These are phyloP conservation scores for Drosophila anomalata DNA, from an alignment of 2,888 invertebrate genomes.

Conservation along the genomic window DNA sequence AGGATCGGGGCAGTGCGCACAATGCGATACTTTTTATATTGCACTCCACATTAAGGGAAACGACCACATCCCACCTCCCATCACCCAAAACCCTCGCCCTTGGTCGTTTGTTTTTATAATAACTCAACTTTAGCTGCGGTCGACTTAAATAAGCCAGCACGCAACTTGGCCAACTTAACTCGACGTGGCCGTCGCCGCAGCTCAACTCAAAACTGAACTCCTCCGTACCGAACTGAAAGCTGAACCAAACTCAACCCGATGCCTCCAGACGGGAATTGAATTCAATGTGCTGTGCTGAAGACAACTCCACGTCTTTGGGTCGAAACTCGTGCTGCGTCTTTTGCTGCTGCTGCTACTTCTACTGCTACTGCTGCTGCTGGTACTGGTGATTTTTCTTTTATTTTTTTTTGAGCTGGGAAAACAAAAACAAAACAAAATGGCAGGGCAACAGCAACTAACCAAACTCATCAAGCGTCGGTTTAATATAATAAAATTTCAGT, in stretches of 20 bases:
- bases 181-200: conserved; percentile 36
- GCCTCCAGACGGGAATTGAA: conserved; percentile 61
- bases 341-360: conserved; percentile 3
- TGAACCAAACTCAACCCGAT: conserved; percentile 34
- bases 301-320: conserved; percentile 48
- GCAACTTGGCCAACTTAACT: conserved; percentile 63
- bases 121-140: conserved; percentile 75
- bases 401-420: conserved; percentile 31
- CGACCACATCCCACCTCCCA: conserved; percentile 45
- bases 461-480: conserved; percentile 79
- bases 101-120: conserved; percentile 61
- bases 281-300: conserved; percentile 55
- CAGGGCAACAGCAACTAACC: conserved; percentile 62
- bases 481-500: conserved; percentile 81
- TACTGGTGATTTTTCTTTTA: conserved; percentile 2
- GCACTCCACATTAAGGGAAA: conserved; percentile 78
- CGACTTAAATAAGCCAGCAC: conserved; percentile 78
- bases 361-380: not conserved
- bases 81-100: conserved; percentile 11
- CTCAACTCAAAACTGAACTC: conserved; percentile 15
- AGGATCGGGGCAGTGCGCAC: conserved; percentile 36
- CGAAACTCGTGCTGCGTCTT: conserved; percentile 31
- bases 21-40: conserved; percentile 77
- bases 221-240: conserved; percentile 33
- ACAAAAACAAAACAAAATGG: conserved; percentile 54